Base-by-base conservation (phyloP, 2,113 vertebrate species). In the Scolopax mira region DNA sequence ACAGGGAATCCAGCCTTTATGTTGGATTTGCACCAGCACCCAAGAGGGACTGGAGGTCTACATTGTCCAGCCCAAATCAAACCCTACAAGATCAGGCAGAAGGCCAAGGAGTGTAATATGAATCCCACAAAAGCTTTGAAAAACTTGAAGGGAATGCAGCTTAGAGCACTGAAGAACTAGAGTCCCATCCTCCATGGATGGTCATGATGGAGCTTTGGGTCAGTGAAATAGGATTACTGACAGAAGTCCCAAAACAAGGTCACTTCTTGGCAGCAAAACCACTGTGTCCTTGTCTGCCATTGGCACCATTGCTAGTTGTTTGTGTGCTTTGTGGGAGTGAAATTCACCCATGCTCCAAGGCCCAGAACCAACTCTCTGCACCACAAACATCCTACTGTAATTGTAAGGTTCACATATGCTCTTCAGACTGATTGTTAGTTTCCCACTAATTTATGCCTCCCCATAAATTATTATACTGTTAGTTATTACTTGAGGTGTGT, bases 381-480 rank as follows among this genome's bases (percentile, higher is more conserved):
- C 82, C 75, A 24, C 74, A 88, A 83, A 64, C 13, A 25, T 77
- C 58, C 64, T 70, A 28, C 46, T 80, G 39, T 85, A 91, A 93
- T 73, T 93, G 58, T 70, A 88, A 89, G 46, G 39, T 83, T 90
- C 57, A 64, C 64, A 31, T 48, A 52, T 64, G 70, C 17, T 79
- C 24, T 83, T 88, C 10, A 2, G 60, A 70, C 25, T 55, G 19
- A n/a, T 86, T 88, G 70, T 92, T 93, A 77, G 11, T 62, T 88
- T 90, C 37, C 51, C 37, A 85, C 49, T 86, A 92, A 67, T 92
- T 92, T 90, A 78, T 94, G 51, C 46, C 65, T 95, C 28, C 35
- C 55, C 21, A 58, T 77, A 86, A 92, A 91, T 89, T 91, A 70
- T 83, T 88, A 46, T 51, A 88, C 71, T 18, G 22, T 66, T 92